Evolutionary conservation across 2,888 invertebrate genomes (phyloP).

Genomic region (Dynastes grantii): DNA sequence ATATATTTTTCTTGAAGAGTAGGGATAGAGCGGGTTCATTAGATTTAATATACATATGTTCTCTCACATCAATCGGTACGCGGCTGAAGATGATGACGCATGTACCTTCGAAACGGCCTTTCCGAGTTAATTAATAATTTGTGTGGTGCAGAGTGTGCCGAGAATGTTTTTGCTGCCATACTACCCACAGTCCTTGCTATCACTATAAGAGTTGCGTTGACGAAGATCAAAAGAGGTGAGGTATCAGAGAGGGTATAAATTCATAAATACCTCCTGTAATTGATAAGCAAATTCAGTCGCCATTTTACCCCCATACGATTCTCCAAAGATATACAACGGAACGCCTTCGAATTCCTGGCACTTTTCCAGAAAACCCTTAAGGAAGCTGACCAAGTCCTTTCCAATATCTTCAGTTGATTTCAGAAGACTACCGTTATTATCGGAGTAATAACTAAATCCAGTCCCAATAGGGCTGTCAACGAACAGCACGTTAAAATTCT

Average conservation of each 20-base stretch:
- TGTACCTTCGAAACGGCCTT: too few species aligned
- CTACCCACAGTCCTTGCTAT: too few species aligned
- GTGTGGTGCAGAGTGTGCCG: too few species aligned
- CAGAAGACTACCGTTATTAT: conserved; percentile 71
- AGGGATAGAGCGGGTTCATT: too few species aligned
- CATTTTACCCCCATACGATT: conserved; percentile 97
- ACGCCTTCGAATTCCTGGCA: conserved; percentile 81
- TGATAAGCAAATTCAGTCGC: conserved; percentile 84
- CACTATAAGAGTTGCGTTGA: too few species aligned
- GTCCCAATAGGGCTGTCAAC: conserved; percentile 93
- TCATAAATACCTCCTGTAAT: conserved; percentile 25
- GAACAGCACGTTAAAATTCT: conserved; percentile 81
- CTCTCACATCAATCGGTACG: too few species aligned
- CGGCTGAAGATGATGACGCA: too few species aligned
- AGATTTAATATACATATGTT: too few species aligned
- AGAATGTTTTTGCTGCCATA: too few species aligned
- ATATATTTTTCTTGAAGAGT: too few species aligned
- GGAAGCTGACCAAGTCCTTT: conserved; percentile 81
- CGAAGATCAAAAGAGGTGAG: too few species aligned
- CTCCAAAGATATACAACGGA: conserved; percentile 89
- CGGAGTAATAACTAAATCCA: conserved; percentile 86
- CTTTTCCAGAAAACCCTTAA: conserved; percentile 79
- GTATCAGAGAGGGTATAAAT: neutral
- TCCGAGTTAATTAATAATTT: too few species aligned
- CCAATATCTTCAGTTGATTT: conserved; percentile 79